Evolutionary conservation across 2,888 invertebrate genomes (phyloP).

Genomic region (Standfussiana lucernea): DNA sequence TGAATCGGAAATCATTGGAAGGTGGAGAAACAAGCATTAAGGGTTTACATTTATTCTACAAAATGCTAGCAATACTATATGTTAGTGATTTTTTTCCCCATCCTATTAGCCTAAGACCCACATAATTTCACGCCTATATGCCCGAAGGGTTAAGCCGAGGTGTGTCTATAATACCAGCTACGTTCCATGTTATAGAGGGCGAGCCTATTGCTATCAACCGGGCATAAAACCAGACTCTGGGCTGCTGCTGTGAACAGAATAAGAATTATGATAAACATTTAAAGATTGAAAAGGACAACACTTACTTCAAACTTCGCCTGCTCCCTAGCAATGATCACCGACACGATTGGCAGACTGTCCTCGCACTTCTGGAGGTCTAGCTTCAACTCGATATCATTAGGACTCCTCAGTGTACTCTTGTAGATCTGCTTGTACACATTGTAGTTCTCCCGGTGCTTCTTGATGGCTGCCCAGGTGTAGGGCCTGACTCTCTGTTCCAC

Average conservation of each 20-base stretch:
- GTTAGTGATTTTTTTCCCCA: too few species aligned
- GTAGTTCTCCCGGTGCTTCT: slow-evolving; percentile 93
- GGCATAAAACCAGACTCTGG: neutral
- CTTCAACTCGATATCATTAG: slow-evolving; percentile 94
- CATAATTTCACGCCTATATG: neutral
- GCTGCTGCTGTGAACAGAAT: neutral
- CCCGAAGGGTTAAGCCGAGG: neutral
- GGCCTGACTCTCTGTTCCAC: slow-evolving; percentile 93
- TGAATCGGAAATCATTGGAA: neutral
- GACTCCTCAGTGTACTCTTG: slow-evolving; percentile 93
- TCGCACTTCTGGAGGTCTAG: slow-evolving; percentile 94
- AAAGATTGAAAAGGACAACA: neutral
- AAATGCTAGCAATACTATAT: too few species aligned
- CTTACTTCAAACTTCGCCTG: slow-evolving; percentile 94
- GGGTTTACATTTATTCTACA: neutral
- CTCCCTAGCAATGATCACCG: slow-evolving; percentile 94
- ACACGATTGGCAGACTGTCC: slow-evolving; percentile 93
- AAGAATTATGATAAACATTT: neutral
- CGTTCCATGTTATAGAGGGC: neutral
- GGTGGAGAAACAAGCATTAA: neutral
- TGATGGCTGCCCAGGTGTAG: slow-evolving; percentile 93
- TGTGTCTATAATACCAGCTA: neutral
- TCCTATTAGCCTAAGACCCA: too few species aligned
- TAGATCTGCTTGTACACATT: slow-evolving; percentile 92
- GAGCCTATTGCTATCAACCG: neutral